Evolutionary conservation across 2,797 vertebrate genomes (phyloP).

Genomic region (Ciconia nigra): DNA sequence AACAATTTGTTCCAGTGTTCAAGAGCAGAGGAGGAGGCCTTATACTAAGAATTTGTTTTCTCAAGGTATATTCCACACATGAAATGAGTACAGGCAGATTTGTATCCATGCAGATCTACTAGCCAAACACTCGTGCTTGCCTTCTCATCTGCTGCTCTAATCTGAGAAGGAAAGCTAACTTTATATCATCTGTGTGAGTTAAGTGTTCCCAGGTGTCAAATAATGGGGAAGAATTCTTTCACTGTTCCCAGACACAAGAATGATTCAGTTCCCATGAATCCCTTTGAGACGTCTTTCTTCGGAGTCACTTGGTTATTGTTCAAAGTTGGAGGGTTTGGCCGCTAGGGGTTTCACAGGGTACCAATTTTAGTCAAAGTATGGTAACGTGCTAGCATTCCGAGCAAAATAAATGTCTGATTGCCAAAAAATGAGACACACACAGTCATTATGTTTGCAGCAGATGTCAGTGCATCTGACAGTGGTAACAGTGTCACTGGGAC

Average conservation of each 20-base stretch:
- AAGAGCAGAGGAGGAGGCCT: not conserved
- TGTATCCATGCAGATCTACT: not conserved
- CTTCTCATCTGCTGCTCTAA: not conserved
- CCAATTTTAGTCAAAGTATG: not conserved
- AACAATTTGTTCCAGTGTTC: not conserved
- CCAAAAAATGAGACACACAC: not conserved
- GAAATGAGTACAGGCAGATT: not conserved
- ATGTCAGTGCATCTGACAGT: not conserved
- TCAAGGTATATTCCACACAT: not conserved
- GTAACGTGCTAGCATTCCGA: not conserved
- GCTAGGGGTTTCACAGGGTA: not conserved
- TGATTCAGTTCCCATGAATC: slow-evolving; percentile 15
- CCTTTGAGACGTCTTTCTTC: not conserved
- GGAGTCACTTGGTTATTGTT: not conserved
- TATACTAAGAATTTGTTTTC: not conserved
- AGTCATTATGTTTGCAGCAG: not conserved
- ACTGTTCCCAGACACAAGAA: not conserved
- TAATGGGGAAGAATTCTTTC: not conserved
- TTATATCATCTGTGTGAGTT: not conserved
- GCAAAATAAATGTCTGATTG: not conserved
- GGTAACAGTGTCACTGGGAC: not conserved
- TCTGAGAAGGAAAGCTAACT: not conserved
- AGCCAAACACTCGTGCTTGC: not conserved
- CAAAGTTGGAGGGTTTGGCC: not conserved
- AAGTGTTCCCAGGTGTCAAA: slow-evolving; percentile 19